These are phyloP conservation scores for Muschampia plurimacula DNA, from an alignment of 2,888 invertebrate species.

Conservation along the genomic window DNA sequence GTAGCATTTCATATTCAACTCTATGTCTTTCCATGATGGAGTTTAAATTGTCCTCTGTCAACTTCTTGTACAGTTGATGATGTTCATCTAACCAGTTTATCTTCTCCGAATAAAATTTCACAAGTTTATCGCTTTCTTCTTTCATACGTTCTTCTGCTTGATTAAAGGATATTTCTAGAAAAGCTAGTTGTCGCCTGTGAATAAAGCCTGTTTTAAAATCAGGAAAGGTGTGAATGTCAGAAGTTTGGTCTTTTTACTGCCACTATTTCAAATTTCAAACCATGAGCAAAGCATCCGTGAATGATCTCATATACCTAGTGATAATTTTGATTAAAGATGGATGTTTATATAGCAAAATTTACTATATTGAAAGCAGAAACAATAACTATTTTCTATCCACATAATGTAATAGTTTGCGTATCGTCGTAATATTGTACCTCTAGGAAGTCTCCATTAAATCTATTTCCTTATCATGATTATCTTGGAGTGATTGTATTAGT, in stretches of 20 bases:
- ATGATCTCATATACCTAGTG: no score
- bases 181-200: slow-evolving; percentile 85
- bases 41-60: slow-evolving; percentile 80
- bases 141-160: slow-evolving; percentile 86
- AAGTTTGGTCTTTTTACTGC: no score
- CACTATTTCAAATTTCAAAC: no score
- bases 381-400: background rate
- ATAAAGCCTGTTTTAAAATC: background rate
- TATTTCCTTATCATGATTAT: slow-evolving; percentile 86
- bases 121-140: slow-evolving; percentile 83
- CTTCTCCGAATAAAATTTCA: slow-evolving; percentile 81
- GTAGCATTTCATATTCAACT: slow-evolving; percentile 69
- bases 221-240: no score
- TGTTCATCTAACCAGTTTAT: slow-evolving; percentile 82
- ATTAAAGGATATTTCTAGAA: slow-evolving; percentile 83
- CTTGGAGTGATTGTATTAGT: slow-evolving; percentile 81
- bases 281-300: no score
- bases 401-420: background rate
- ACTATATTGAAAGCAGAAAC: background rate
- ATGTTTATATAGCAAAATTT: no score
- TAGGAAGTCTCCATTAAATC: slow-evolving; percentile 87
- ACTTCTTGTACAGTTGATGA: slow-evolving; percentile 76
- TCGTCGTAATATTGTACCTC: slow-evolving; percentile 67
- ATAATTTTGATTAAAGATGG: no score
- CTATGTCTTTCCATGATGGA: slow-evolving; percentile 78